Evolutionary conservation across 2,113 vertebrate genomes (phyloP).

Genomic region (Macroglossus sobrinus): DNA sequence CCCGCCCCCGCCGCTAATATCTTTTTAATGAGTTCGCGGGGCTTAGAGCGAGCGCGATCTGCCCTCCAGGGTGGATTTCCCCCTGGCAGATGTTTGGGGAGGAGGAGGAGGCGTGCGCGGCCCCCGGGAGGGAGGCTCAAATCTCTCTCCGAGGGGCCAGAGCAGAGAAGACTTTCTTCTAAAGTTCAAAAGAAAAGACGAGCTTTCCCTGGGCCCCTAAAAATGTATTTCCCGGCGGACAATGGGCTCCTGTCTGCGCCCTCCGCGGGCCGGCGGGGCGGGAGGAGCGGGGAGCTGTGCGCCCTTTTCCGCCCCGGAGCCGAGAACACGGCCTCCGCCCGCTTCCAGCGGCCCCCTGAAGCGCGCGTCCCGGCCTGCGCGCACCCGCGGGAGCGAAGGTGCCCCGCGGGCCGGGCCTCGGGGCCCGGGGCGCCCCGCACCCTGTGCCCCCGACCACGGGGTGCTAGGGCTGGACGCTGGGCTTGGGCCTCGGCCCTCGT

Average conservation of each 20-base stretch:
- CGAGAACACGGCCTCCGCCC: not conserved
- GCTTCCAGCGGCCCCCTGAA: not conserved
- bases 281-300: conserved; percentile 57
- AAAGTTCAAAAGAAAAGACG: conserved; percentile 84
- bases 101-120: conserved; percentile 69
- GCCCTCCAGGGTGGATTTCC: conserved; percentile 85
- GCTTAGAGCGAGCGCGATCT: conserved; percentile 75
- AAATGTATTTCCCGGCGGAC: conserved; percentile 83
- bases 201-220: conserved; percentile 78
- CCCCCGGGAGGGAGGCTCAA: not conserved
- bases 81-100: conserved; percentile 85
- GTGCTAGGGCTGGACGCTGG: conserved; percentile 41
- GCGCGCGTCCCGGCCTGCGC: not conserved
- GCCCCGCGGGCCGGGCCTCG: not conserved
- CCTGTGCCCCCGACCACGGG: not conserved
- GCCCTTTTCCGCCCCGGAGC: not conserved
- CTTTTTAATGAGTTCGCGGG: conserved; percentile 86
- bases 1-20: conserved; percentile 82
- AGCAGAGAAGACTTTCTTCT: conserved; percentile 81
- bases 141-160: conserved; percentile 66
- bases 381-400: not conserved
- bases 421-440: not conserved
- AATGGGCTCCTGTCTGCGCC: conserved; percentile 80
- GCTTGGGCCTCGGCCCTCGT: conserved; percentile 71
- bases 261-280: conserved; percentile 4